Conservation (phyloP, 2,797 vertebrate species). For the Pipistrellus pygmaeus region DNA sequence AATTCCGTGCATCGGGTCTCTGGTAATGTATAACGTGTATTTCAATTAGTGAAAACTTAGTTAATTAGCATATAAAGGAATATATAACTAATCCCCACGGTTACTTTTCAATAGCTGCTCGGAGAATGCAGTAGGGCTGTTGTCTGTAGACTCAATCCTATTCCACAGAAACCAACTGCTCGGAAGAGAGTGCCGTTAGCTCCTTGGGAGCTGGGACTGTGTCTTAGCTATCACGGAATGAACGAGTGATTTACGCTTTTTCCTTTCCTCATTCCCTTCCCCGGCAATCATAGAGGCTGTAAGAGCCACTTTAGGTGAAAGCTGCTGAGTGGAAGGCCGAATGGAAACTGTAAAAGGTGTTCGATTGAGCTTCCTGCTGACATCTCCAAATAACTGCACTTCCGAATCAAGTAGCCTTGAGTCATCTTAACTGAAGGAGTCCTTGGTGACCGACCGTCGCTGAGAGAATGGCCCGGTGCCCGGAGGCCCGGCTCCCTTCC, state of each 20-base stretch:
- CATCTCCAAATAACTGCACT: conserved; percentile 75
- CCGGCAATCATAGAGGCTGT: conserved; percentile 16
- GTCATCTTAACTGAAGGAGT: conserved; percentile 36
- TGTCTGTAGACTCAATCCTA: neutral
- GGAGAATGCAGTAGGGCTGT: neutral
- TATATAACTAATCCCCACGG: neutral
- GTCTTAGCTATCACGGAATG: neutral
- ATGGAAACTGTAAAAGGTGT: conserved; percentile 78
- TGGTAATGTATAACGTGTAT: neutral
- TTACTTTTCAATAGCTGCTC: neutral
- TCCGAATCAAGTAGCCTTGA: neutral
- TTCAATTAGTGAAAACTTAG: conserved; percentile 17
- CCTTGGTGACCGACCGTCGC: conserved; percentile 13
- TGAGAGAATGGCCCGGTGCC: neutral
- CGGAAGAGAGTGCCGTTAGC: neutral
- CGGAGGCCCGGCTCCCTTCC: neutral
- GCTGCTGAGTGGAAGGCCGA: conserved; percentile 63
- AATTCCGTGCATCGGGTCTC: no score
- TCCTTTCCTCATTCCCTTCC: neutral
- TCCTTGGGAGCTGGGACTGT: neutral
- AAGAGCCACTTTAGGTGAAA: conserved; percentile 71
- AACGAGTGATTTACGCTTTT: neutral
- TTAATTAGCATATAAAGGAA: neutral
- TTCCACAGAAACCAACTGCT: neutral
- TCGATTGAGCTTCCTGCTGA: conserved; percentile 78